Conservation (phyloP, 2,797 vertebrate genomes). For the Craterocephalus amniculus region DNA sequence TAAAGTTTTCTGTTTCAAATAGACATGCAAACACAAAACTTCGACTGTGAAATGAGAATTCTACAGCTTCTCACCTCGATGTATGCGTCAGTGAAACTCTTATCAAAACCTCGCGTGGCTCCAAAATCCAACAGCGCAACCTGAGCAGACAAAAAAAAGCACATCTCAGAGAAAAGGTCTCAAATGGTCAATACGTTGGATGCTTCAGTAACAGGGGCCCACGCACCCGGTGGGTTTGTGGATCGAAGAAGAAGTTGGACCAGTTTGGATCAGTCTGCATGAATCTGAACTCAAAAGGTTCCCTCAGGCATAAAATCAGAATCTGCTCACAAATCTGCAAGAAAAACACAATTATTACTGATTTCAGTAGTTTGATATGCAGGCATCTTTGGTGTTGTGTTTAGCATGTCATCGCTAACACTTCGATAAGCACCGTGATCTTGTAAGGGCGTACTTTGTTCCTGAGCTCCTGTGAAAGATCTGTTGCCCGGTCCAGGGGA, state of each 20-base stretch:
- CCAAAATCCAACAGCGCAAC: constrained; percentile 95
- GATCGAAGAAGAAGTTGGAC: constrained; percentile 98
- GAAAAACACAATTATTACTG: neutral
- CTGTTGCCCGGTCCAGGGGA: constrained; percentile 90
- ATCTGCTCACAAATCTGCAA: constrained; percentile 92
- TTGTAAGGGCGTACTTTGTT: constrained; percentile 84
- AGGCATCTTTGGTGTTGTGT: neutral
- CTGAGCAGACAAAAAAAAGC: constrained; percentile 74
- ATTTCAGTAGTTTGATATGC: neutral
- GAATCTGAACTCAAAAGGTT: constrained; percentile 95
- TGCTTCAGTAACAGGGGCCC: rapidly evolving
- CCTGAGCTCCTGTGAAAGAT: constrained; percentile 89
- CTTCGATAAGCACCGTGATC: neutral
- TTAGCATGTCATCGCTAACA: neutral
- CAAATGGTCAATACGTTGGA: rapidly evolving
- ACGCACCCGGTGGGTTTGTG: constrained; percentile 89
- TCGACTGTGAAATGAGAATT: neutral
- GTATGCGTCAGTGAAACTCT: constrained; percentile 91
- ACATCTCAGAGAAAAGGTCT: neutral
- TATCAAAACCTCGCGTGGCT: constrained; percentile 92
- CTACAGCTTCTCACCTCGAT: constrained; percentile 86
- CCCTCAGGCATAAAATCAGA: constrained; percentile 89
- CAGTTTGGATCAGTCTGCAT: constrained; percentile 99
- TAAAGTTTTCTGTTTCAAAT: neutral
- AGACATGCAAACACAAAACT: neutral